Base-by-base conservation (phyloP, 2,113 vertebrate species). In the Eurystomus gularis region DNA sequence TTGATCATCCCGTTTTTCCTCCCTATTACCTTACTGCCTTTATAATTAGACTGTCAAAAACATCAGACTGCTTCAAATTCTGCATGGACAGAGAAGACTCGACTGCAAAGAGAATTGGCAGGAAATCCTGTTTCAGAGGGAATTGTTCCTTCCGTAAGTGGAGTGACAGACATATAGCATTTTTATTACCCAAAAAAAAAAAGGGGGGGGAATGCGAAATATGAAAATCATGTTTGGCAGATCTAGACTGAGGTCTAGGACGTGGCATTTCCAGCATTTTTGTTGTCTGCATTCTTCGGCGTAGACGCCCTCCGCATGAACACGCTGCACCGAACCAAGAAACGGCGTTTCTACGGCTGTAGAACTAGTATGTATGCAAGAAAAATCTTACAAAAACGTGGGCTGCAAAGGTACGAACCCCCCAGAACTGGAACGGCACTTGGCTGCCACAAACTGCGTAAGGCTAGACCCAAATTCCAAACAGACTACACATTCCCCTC, bases 171-270 rank as follows among this genome's bases (percentile, higher is more conserved):
- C 83, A 7, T 40, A 66, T 17, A 90, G 82, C 25, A 3, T 9
- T 82, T 80, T 61, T 77, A 76, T 61, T 82, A 60, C 77, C 54
- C 29, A 19, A 4, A 28, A 42, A 35, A 77, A 29, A 46, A 39
- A 77, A 10, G 54, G 1, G 10, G 24, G 57, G 57, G 42, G 55
- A 70, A 95, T 90, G 93, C 1, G n/a, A 94, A 89, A 39, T 96
- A 96, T 82, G 93, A 95, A 89, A 85, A 93, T 93, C 86, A 88
- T 80, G 78, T 96, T 91, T 94, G 94, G 96, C 84, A 90, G 88
- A 88, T 48, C 39, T 10, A 69, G 92, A 44, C 26, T 9, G 69
- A 96, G 87, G 90, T 84, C 89, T 95, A 68, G 80, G 84, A 93
- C 61, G 35, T 86, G 84, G 89, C 95, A 86, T 77, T 89, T 92